Base-by-base conservation (phyloP, 2,888 invertebrate genomes). In the Entomobrya multifasciata region DNA sequence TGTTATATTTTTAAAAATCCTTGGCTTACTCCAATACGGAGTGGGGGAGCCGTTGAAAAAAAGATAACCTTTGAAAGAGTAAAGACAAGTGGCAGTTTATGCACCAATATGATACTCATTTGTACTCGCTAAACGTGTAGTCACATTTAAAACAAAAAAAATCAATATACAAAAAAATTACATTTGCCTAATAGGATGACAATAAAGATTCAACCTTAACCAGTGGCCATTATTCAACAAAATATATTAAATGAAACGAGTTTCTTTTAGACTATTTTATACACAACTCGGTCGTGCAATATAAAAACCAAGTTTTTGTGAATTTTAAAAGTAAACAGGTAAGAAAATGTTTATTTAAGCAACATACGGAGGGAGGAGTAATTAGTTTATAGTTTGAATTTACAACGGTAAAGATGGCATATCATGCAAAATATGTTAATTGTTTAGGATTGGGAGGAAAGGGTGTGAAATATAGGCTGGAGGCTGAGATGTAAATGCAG, bases 201-300 rank as follows among this genome's bases (percentile, higher is more conserved):
- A 83, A 83, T 83, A 83, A 81, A 72, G 11, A 83, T 52, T 47
- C 62, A 82, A 82, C 82, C 82, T 83, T 83, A 74, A 83, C 67
- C 27, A 49, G 55, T 52, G 41, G 57, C 55, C 15, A 49, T 82
- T 74, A 30, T 86, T 20, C 20, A 4, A 52, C 52, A 30, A 30
- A 22, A 76, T 36, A 6, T 36, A 72, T 10, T 55, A n/a, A n/a
- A n/a, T n/a, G n/a, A n/a, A n/a, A n/a, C n/a, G n/a, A n/a, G n/a
- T n/a, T n/a, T n/a, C n/a, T n/a, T n/a, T n/a, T n/a, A n/a, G n/a
- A n/a, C n/a, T n/a, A n/a, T n/a, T n/a, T n/a, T n/a, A n/a, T n/a
- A n/a, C n/a, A n/a, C n/a, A n/a, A n/a, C n/a, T n/a, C n/a, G n/a
- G n/a, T n/a, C n/a, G n/a, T n/a, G n/a, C n/a, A n/a, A n/a, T n/a